Base-by-base conservation (phyloP, 2,888 invertebrate genomes). In the Ophion obscuratus region DNA sequence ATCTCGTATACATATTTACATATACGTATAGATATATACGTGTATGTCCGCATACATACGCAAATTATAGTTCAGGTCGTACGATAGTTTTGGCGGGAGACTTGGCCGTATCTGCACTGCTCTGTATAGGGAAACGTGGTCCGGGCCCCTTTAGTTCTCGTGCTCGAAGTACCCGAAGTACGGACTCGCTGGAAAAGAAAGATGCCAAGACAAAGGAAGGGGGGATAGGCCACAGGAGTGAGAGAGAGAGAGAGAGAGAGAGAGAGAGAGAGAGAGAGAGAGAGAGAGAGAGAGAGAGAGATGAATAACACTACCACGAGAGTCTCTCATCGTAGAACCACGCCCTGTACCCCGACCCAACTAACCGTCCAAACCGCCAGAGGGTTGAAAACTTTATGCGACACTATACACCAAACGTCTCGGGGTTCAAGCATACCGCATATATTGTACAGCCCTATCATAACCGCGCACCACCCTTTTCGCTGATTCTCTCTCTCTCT, bases 251-350 rank as follows among this genome's bases (percentile, higher is more conserved):
- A 40, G 44, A 70, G 70, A 17, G 53, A 53, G 47, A 68, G n/a
- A 68, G 68, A 53, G 53, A 53, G 70, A 53, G 70, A 53, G 47
- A 70, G 47, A 75, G n/a, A 40, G 40, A 40, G 40, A 40, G 40
- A 40, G 40, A 40, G 40, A 40, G 40, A 7, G 40, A 40, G 9
- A 7, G 9, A 40, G 40, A 68, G n/a, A 68, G 68, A 53, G 53
- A 86, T 76, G 87, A 84, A 82, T 87, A 88, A 87, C 85, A 85
- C 79, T 73, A 76, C 74, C 66, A 36, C 66, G 74, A 77, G 82
- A 78, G 80, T 70, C 79, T 71, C 76, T 68, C 66, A 62, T 53
- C 81, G 68, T 85, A 81, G 83, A 85, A 83, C 83, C 86, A 87
- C 86, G 81, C 83, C 83, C 87, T 77, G 17, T 44, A 79, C 70